Conservation (phyloP, 1,140 invertebrate species). For the Propsilocerus akamusi region DNA sequence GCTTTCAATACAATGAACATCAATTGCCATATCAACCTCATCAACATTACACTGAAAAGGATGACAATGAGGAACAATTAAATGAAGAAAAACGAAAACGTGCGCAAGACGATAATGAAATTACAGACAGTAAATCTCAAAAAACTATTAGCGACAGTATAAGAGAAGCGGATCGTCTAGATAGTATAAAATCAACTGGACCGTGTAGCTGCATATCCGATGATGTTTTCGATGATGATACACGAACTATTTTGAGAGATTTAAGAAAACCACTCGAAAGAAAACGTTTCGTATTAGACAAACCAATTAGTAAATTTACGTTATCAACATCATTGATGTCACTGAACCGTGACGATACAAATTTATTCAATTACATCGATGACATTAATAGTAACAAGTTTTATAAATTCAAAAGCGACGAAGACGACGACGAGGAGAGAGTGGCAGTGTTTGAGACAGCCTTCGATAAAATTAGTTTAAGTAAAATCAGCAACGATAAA, state of each 20-base stretch:
- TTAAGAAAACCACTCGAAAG: neutral
- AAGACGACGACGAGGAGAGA: no score
- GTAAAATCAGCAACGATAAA: neutral
- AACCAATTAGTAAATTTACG: neutral
- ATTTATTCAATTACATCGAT: neutral
- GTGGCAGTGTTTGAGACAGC: neutral
- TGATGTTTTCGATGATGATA: neutral
- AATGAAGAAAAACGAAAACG: neutral
- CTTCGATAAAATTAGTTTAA: neutral
- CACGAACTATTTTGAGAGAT: neutral
- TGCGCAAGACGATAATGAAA: neutral
- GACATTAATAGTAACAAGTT: neutral
- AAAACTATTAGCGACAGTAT: no score
- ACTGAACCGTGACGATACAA: neutral
- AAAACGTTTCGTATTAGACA: neutral
- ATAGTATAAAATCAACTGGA: neutral
- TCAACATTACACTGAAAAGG: neutral
- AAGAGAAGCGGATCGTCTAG: no score
- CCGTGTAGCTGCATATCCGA: neutral
- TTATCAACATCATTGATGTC: slow-evolving; percentile 1
- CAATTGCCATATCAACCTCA: neutral
- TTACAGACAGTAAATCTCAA: neutral
- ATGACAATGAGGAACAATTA: neutral
- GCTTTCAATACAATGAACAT: slow-evolving; percentile 1
- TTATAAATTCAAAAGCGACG: neutral